A percentile compares a stretch with the other conserved stretches of the same genome.
phyloP scores from a whole-genome alignment of 2,888 invertebrate genomes.

The Zygaena filipendulae region DNA sequence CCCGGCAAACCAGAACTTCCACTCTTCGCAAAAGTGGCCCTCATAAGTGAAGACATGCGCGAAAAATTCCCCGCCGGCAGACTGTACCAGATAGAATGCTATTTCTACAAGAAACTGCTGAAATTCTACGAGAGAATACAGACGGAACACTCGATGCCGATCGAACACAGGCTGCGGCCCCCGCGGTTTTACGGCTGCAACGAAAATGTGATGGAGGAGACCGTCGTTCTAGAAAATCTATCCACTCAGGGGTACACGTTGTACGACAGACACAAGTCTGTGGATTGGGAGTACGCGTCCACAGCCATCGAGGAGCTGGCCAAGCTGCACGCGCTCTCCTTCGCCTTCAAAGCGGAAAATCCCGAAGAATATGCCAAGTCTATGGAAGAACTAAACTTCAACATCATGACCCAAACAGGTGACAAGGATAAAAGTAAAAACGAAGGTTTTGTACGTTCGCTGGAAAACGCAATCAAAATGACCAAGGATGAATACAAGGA shows the following conservation, averaged over 20 bases:
- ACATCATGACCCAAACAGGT: background rate
- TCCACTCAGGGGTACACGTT: conserved; percentile 21
- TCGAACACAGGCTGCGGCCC: conserved; percentile 18
- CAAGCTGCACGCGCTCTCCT: conserved; percentile 33
- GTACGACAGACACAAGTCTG: conserved; percentile 23
- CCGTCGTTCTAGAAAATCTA: conserved; percentile 29
- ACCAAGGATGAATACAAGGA: conserved; percentile 2
- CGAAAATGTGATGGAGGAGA: conserved; percentile 21
- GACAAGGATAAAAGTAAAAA: conserved; percentile 1
- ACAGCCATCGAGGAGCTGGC: conserved; percentile 23
- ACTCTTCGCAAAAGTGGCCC: conserved; percentile 20
- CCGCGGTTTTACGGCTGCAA: conserved; percentile 23
- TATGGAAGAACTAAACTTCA: background rate
- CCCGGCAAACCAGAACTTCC: conserved; percentile 11
- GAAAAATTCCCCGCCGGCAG: conserved; percentile 1
- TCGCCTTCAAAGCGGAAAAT: conserved; percentile 25
- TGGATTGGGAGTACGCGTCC: conserved; percentile 26
- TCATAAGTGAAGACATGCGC: conserved; percentile 13
- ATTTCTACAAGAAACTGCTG: conserved; percentile 16
- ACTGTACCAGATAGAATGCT: conserved; percentile 15
- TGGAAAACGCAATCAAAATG: background rate
- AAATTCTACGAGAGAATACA: conserved; percentile 16
- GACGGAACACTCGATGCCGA: conserved; percentile 13
- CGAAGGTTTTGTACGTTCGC: background rate
- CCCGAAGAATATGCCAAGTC: conserved; percentile 22